Evolutionary conservation across 2,888 invertebrate species (phyloP).

Genomic region (Dryomyza anilis): DNA sequence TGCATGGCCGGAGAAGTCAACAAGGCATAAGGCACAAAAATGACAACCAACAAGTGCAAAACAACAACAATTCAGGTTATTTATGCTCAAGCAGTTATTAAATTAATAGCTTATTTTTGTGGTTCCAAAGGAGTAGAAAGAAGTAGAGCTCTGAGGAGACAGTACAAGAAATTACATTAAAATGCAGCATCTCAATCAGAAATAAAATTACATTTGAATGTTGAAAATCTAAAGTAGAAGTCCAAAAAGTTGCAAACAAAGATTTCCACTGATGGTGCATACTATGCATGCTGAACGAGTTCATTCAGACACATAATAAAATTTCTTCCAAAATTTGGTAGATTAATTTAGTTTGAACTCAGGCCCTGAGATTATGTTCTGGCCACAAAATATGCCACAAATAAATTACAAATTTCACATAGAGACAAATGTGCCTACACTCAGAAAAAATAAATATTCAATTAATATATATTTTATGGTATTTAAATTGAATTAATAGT

Average conservation of each 20-base stretch:
- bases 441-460: too few relatives aligned
- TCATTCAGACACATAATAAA: background rate
- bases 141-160: background rate
- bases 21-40: background rate
- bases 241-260: background rate
- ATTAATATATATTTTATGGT: too few relatives aligned
- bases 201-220: constrained; percentile 52
- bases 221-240: constrained; percentile 35
- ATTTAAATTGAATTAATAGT: too few relatives aligned
- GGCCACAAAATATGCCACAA: too few relatives aligned
- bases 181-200: constrained; percentile 9
- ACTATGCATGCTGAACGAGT: too few relatives aligned
- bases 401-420: too few relatives aligned
- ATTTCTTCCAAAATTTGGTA: background rate
- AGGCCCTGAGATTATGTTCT: background rate
- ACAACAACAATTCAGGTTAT: background rate
- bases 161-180: background rate
- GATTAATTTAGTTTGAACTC: background rate
- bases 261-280: too few relatives aligned
- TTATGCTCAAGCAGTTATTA: constrained; percentile 9
- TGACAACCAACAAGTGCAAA: background rate
- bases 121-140: background rate
- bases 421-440: too few relatives aligned
- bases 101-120: constrained; percentile 13
- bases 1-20: too few relatives aligned